Evolutionary conservation across 2,797 vertebrate genomes (phyloP), one percentile per base, ranked within the genome.

Genomic region (Sebastes diploproa): DNA sequence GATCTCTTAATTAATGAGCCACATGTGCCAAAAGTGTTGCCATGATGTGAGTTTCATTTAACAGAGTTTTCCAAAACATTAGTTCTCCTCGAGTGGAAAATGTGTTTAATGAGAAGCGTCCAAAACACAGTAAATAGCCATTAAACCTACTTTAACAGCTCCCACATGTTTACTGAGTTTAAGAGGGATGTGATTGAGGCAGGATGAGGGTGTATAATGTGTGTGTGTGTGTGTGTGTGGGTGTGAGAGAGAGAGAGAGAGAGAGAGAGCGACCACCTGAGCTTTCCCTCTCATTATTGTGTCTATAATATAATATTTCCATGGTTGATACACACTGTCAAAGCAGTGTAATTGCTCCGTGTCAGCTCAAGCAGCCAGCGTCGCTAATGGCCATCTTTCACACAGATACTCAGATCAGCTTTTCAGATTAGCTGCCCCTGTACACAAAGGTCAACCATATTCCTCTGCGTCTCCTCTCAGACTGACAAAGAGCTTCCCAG

Each of bases 101-200:
- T 94, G 89, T 94, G 88, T 92, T 95, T 95, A 94, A 95, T 95
- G 93, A 94, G 95, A 92, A 95, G 92, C 71, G 76, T 89, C 91
- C 91, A 94, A 94, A 95, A 96, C 95, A 95, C 90, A 90, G 94
- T 95, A 96, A 96, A 96, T 95, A 95, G 90, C 94, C 89, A 95
- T 96, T 96, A 95, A 94, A 92, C 89, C 78, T 84, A 80, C 81
- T 94, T 90, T 95, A 95, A 96, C 91, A 92, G 87, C 88, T 95
- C 87, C 93, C 95, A 96, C 91, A 96, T 96, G 96, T 94, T 95
- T 93, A 95, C 94, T 93, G 86, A 93, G 90, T 91, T 95, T 95
- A 95, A 93, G 91, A 94, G 90, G 94, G 89, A 87, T 92, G 92
- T 91, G 93, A 92, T 91, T 91, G 92, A 90, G 92, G 83, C 67